These are phyloP conservation scores for Aplodontia rufa DNA, from an alignment of 2,113 vertebrate genomes.

Conservation along the genomic window DNA sequence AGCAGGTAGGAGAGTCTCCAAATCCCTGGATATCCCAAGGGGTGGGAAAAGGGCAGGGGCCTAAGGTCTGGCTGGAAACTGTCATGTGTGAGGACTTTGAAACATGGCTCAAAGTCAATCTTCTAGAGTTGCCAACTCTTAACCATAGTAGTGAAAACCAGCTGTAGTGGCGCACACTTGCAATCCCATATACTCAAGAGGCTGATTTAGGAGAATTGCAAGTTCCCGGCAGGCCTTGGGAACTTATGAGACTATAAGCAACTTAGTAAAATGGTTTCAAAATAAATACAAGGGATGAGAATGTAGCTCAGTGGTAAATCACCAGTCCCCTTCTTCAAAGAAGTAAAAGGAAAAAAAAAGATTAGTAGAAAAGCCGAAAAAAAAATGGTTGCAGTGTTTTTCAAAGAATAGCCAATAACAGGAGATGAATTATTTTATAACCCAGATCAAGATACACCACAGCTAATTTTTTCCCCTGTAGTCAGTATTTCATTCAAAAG, in stretches of 20 bases:
- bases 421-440: not conserved
- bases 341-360: too few species aligned
- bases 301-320: too few species aligned
- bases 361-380: too few species aligned
- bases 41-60: not conserved
- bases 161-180: too few species aligned
- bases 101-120: conserved; percentile 25
- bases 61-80: not conserved
- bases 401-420: conserved; percentile 27
- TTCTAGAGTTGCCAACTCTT: not conserved
- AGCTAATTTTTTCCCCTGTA: not conserved
- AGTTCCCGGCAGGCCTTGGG: too few species aligned
- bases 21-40: not conserved
- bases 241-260: too few species aligned
- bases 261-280: too few species aligned
- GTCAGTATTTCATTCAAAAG: not conserved
- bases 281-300: too few species aligned
- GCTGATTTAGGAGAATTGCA: too few species aligned
- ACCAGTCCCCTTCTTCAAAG: too few species aligned
- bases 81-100: conserved; percentile 19
- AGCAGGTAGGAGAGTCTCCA: conserved; percentile 87
- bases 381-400: not conserved
- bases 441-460: not conserved
- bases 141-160: not conserved
- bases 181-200: too few species aligned